Percentiles rank a stretch among this genome's conserved stretches.
Evolutionary conservation across 2,888 invertebrate genomes (phyloP).

Genomic region (Gymnoscelis rufifasciata): DNA sequence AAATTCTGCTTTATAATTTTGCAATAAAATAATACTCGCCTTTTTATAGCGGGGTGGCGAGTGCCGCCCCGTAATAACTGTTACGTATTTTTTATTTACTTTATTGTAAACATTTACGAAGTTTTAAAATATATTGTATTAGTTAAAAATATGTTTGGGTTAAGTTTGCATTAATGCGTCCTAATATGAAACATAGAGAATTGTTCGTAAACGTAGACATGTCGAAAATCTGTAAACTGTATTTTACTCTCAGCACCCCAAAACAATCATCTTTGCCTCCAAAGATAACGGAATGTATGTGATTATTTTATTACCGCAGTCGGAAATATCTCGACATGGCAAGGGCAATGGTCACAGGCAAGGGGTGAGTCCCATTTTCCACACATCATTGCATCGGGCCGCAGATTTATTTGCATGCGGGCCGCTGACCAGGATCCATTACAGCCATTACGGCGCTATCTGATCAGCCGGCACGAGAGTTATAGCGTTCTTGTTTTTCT

Average conservation of each 20-base stretch:
- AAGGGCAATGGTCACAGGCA: constrained; percentile 43
- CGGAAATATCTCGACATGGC: constrained; percentile 31
- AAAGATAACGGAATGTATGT: constrained; percentile 8
- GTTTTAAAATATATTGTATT: too few relatives aligned
- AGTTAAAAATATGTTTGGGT: too few relatives aligned
- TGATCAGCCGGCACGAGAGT: constrained; percentile 76
- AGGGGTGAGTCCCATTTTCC: constrained; percentile 75
- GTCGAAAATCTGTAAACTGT: neutral
- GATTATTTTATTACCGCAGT: constrained; percentile 37
- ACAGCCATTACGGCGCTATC: constrained; percentile 75
- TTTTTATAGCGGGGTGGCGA: constrained; percentile 22
- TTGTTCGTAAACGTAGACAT: too few relatives aligned
- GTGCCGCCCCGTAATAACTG: neutral
- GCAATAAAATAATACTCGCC: constrained; percentile 29
- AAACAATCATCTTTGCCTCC: too few relatives aligned
- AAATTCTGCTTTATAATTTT: constrained; percentile 28
- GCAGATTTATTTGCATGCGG: constrained; percentile 81
- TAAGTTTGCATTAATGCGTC: too few relatives aligned
- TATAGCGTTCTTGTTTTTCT: constrained; percentile 75
- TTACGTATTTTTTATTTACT: too few relatives aligned
- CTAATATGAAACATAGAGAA: too few relatives aligned
- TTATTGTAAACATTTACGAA: too few relatives aligned
- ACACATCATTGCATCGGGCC: constrained; percentile 79
- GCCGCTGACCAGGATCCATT: constrained; percentile 80
- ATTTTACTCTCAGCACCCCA: neutral